Base-by-base conservation (phyloP, 2,113 vertebrate genomes). In the Lontra canadensis region DNA sequence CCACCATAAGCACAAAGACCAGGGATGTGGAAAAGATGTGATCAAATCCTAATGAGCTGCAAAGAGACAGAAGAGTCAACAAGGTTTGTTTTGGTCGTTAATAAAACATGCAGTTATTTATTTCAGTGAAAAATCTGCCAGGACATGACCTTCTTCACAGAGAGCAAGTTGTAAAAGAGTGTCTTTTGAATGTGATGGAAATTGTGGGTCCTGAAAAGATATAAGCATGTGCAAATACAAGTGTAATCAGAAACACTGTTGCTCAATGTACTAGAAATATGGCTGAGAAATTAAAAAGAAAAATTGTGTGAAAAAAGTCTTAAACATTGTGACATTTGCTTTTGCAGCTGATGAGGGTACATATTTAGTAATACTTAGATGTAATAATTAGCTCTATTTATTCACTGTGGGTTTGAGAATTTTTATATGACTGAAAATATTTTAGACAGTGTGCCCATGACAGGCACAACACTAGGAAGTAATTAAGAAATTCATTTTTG, bases 341-440 rank as follows among this genome's bases (percentile, higher is more conserved):
- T 10, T 47, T n/a, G 10, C 26, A 84, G 80, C 76, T 63, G 73
- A 63, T 55, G n/a, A 76, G 14, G 49, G 20, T 57, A 31, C 65
- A 71, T 80, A 42, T 82, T 96, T 81, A 94, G 52, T 63, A 90
- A 89, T 71, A 71, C 8, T 85, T 59, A 84, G 73, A 76, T 78
- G n/a, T 81, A 90, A 81, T 80, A 73, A 96, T 87, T 73, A 96
- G 47, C 63, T 95, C 69, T 52, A 11, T 76, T 95, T 69, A 82
- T 67, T 82, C 47, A 57, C 21, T 36, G 42, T 86, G 83, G 49
- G 7, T 21, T 69, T 90, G 67, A 86, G 69, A 79, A 83, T 90
- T 87, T 90, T 86, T 83, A 69, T 67, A 79, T 7, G 42, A 67
- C 18, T 78, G 59, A 44, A 89, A 63, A 73, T 89, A 83, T 96